These are phyloP conservation scores for Phasianus colchicus DNA, from an alignment of 2,113 vertebrate species.

Conservation along the genomic window DNA sequence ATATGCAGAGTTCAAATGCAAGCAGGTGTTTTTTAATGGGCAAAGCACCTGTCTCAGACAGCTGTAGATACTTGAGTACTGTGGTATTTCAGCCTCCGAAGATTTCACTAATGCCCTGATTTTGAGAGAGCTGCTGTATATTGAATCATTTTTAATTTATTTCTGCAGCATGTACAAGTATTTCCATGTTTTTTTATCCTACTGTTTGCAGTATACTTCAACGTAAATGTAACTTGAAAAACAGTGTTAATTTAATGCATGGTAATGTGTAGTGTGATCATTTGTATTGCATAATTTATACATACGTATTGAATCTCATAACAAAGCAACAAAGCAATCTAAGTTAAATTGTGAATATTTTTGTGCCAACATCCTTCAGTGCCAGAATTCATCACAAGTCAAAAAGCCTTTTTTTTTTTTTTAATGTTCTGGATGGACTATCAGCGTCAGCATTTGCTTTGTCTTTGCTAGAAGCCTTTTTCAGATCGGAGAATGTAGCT, in stretches of 20 bases:
- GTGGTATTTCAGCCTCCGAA: neutral
- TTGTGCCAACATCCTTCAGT: neutral
- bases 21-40: neutral
- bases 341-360: neutral
- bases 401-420: neutral
- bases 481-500: neutral
- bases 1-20: neutral
- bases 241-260: neutral
- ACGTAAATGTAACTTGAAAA: neutral
- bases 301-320: neutral
- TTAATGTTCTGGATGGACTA: rapidly evolving
- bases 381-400: neutral
- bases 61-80: neutral
- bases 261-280: neutral
- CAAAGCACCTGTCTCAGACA: neutral
- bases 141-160: neutral
- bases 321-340: neutral
- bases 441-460: neutral
- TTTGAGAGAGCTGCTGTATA: neutral
- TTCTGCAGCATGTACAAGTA: neutral
- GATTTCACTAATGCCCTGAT: neutral
- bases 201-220: neutral
- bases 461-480: neutral
- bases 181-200: neutral
- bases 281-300: neutral